Conservation (phyloP, 2,113 vertebrate genomes). For the Chionomys nivalis region DNA sequence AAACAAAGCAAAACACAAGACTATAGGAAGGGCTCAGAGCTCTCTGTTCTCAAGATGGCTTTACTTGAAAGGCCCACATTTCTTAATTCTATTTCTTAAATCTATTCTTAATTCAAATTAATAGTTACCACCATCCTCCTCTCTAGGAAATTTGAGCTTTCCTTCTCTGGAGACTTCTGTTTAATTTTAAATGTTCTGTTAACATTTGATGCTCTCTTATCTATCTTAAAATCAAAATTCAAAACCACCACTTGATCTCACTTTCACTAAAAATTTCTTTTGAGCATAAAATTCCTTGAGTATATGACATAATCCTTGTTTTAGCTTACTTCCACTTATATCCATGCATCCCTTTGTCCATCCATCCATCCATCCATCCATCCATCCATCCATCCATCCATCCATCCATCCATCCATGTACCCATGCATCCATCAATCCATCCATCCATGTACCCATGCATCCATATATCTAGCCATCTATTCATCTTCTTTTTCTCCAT, state of each 20-base stretch:
- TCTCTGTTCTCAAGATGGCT: not conserved
- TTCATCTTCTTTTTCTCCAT: not conserved
- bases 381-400: not conserved
- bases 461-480: not conserved
- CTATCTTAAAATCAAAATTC: slow-evolving; percentile 49
- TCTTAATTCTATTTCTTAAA: not conserved
- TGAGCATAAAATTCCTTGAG: not conserved
- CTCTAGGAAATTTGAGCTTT: slow-evolving; percentile 7
- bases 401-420: not conserved
- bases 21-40: not conserved
- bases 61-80: not conserved
- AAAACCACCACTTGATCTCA: not conserved
- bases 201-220: not conserved
- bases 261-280: slow-evolving; percentile 11
- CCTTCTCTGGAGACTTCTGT: not conserved
- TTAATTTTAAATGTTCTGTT: slow-evolving; percentile 56
- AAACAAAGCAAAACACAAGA: not conserved
- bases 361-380: not conserved
- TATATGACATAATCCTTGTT: not conserved
- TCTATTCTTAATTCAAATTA: not conserved
- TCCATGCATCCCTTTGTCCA: too few relatives aligned
- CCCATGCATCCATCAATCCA: not conserved
- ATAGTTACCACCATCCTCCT: not conserved
- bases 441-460: not conserved
- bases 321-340: not conserved